phyloP scores from a whole-genome alignment of 2,888 invertebrate species.

The Ichneumoninae sp. region DNA sequence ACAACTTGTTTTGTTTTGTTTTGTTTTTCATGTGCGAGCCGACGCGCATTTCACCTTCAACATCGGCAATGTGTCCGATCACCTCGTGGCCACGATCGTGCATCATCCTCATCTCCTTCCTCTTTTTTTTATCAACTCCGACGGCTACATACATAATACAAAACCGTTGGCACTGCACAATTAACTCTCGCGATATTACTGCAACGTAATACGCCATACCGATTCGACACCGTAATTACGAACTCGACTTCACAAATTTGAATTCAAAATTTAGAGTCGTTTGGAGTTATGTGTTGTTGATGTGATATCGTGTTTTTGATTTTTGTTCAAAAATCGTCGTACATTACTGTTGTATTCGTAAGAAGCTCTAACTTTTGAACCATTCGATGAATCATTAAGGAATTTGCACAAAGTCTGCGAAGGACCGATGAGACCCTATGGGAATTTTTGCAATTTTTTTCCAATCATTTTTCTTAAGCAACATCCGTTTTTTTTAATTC shows the following conservation, averaged over 20 bases:
- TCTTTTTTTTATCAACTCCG: background rate
- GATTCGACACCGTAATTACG: background rate
- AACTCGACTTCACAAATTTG: background rate
- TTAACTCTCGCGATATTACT: background rate
- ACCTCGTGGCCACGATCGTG: slow-evolving; percentile 65
- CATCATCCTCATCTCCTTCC: slow-evolving; percentile 62
- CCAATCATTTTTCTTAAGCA: too few relatives aligned
- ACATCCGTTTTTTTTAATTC: too few relatives aligned
- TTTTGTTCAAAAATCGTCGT: too few relatives aligned
- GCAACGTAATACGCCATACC: slow-evolving; percentile 5
- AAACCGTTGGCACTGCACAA: background rate
- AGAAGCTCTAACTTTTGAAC: too few relatives aligned
- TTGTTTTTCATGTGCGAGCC: background rate
- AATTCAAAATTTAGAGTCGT: too few relatives aligned
- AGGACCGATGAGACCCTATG: too few relatives aligned
- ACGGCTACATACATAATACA: slow-evolving; percentile 2
- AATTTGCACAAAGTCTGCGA: too few relatives aligned
- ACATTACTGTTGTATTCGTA: too few relatives aligned
- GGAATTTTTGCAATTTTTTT: too few relatives aligned
- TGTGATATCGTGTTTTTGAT: too few relatives aligned
- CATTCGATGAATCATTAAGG: too few relatives aligned
- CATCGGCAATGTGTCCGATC: slow-evolving; percentile 39
- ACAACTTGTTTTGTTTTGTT: background rate
- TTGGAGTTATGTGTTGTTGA: too few relatives aligned
- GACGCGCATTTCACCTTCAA: slow-evolving; percentile 26